Conservation (phyloP, 2,113 vertebrate genomes). For the Aspidoscelis tigris region DNA sequence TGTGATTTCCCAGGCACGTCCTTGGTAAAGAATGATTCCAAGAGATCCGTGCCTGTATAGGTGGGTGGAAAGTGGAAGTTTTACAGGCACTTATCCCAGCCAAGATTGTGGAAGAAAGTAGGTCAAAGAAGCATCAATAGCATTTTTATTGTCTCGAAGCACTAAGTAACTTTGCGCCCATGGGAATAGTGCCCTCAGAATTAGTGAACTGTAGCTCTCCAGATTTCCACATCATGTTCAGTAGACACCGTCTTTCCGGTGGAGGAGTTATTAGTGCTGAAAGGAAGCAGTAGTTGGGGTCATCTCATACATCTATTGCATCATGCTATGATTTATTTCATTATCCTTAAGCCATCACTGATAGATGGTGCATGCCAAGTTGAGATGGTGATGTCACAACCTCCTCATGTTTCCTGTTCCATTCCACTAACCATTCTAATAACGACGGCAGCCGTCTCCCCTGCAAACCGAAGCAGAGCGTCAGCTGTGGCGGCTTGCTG, state of each 20-base stretch:
- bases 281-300: conserved; percentile 25
- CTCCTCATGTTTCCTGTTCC: conserved; percentile 38
- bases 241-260: conserved; percentile 7
- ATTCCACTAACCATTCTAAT: conserved; percentile 24
- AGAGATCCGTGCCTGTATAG: neutral
- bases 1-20: neutral
- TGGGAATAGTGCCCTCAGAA: conserved; percentile 29
- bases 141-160: conserved; percentile 6
- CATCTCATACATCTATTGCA: conserved; percentile 24
- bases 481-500: conserved; percentile 12
- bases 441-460: conserved; percentile 6
- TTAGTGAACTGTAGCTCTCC: neutral
- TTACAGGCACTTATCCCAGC: neutral
- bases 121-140: conserved; percentile 16
- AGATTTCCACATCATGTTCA: conserved; percentile 5
- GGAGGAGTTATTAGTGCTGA: conserved; percentile 9
- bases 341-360: conserved; percentile 36
- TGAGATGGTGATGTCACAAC: conserved; percentile 40
- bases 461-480: neutral
- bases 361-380: conserved; percentile 37
- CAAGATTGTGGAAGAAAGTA: conserved; percentile 11
- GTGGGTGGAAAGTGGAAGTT: neutral
- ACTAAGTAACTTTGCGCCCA: conserved; percentile 17
- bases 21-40: conserved; percentile 5
- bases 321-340: conserved; percentile 38